A percentile compares a stretch with the other conserved stretches of the same genome.
Conservation (phyloP, 1,140 invertebrate genomes). For the Myzus persicae region DNA sequence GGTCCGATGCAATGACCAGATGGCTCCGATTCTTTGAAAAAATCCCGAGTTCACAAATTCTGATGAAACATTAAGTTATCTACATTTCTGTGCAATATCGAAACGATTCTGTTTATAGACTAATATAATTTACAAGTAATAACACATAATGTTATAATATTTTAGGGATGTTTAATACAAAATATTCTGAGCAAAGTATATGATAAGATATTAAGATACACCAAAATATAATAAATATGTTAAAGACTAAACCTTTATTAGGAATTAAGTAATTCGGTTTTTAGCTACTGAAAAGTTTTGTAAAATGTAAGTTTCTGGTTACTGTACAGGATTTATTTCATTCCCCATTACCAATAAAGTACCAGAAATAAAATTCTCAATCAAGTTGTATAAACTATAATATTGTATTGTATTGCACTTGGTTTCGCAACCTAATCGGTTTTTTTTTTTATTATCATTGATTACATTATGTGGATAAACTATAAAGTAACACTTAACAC, state of each 20-base stretch:
- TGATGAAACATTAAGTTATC: neutral
- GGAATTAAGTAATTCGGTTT: no score
- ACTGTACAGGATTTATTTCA: neutral
- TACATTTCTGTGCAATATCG: neutral
- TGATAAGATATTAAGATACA: no score
- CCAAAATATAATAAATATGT: neutral
- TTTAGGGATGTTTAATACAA: no score
- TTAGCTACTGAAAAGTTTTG: no score
- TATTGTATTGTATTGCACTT: neutral
- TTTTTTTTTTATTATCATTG: neutral
- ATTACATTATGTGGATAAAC: neutral
- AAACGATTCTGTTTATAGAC: neutral
- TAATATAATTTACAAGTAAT: neutral
- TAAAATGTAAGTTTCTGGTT: neutral
- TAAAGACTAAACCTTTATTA: neutral
- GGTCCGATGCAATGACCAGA: neutral
- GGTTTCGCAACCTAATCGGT: neutral
- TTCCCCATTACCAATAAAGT: neutral
- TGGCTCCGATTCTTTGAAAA: neutral
- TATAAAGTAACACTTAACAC: neutral
- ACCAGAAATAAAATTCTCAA: no score
- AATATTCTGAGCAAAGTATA: no score
- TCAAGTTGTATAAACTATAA: no score
- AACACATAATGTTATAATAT: no score
- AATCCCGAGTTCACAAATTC: neutral